phyloP scores from a whole-genome alignment of 2,888 invertebrate species.

The Drosophila peninsularis region DNA sequence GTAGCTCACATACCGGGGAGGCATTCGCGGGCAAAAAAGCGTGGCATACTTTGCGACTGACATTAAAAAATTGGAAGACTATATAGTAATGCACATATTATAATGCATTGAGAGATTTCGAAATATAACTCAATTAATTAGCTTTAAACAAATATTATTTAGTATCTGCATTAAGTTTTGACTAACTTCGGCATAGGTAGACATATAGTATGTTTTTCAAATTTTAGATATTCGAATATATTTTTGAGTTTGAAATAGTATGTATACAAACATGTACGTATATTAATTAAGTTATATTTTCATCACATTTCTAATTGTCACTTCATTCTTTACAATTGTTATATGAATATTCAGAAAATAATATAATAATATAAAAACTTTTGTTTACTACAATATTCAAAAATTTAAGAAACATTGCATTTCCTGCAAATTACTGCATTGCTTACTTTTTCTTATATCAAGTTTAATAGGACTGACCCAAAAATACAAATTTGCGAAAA shows the following conservation, averaged over 20 bases:
- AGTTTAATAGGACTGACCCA: no score
- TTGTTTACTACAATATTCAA: background rate
- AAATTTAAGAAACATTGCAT: no score
- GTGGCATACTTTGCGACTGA: conserved; percentile 7
- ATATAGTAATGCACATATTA: no score
- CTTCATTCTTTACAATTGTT: no score
- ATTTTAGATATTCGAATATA: background rate
- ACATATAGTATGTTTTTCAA: background rate
- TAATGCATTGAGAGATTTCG: no score
- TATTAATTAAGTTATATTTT: background rate
- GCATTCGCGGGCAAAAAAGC: background rate
- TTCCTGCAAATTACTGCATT: no score
- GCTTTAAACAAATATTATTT: background rate
- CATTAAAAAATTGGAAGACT: background rate
- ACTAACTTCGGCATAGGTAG: background rate
- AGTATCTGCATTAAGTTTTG: background rate
- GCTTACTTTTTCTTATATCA: background rate
- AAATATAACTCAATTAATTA: background rate
- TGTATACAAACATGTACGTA: background rate
- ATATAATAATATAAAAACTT: background rate
- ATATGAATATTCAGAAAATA: background rate
- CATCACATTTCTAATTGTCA: background rate
- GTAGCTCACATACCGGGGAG: conserved; percentile 8
- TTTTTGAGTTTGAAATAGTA: background rate
- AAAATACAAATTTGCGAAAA: no score